Evolutionary conservation across 1,140 invertebrate species (phyloP), one percentile per base, ranked within the genome.

Genomic region (Anoplolepis gracilipes): DNA sequence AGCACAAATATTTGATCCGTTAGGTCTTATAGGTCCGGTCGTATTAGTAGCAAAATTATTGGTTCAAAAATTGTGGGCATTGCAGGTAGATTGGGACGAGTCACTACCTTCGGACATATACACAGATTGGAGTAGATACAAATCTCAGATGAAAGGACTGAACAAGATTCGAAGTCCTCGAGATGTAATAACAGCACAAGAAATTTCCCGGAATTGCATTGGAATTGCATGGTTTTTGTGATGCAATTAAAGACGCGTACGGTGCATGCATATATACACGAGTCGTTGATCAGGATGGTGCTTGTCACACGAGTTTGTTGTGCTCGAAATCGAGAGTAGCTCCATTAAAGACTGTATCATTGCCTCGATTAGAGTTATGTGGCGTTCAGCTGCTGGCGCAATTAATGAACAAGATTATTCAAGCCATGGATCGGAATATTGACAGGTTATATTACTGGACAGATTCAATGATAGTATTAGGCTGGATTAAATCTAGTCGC

Each of bases 191-290:
- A 19, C 25, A 0, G 36, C 36, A 7, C 36, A 7, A n/a, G n/a
- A n/a, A n/a, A n/a, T n/a, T n/a, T n/a, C n/a, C n/a, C n/a, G n/a
- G n/a, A 57, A 0, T 7, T 57, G 53, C 19, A 7, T 2, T 57
- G 6, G 19, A 57, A 28, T 8, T 59, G 1, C 91, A 94, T 81
- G 92, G 92, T 16, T 95, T 95, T 87, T 87, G 78, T 16, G 94
- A 95, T 88, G 93, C 93, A 0, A 93, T 90, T 4, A 87, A 91
- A 73, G 72, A 62, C 0, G 94, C 92, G 13, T 95, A 95, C 85
- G 94, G 92, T 53, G 93, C 92, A 0, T 93, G 91, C 55, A 61
- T 95, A n/a, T 95, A 95, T 76, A 16, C 93, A 19, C 78, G 90
- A 86, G 57, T 10, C 11, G 16, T 7, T 49, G 92, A 84, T 1